Base-by-base conservation (phyloP, 2,888 invertebrate genomes). In the Callyntrura sp. region DNA sequence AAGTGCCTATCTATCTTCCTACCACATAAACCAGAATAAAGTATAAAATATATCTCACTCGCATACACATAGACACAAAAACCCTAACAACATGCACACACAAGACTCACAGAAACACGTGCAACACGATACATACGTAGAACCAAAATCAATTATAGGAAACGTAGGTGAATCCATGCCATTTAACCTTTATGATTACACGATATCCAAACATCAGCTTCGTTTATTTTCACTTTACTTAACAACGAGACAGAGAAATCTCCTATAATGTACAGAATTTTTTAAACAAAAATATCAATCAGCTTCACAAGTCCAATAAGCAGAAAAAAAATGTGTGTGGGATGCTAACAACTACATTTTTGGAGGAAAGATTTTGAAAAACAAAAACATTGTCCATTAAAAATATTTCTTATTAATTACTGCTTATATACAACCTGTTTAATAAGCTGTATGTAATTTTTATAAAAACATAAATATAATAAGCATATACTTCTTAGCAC, bases 1-100 rank as follows among this genome's bases (percentile, higher is more conserved):
- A 88, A 90, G 89, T 90, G 89, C 89, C 89, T 90, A 79, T 88
- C 83, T 81, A 70, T 73, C 87, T 87, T 68, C 62, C 85, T 76
- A 55, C 57, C 70, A 70, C 57, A 84, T 43, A 35, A 4, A 79
- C 79, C 62, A 79, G 51, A 79, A 57, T 23, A 43, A 57, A 79
- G 14, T 60, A 17, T 9, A 79, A 14, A 57, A 43, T 20, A 35
- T 60, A 11, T 79, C 48, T 55, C 68, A 55, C 45, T 51, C 51
- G 62, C 76, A 85, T 8, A 51, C 62, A 78, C 51, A 85, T 25
- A 62, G 35, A 76, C 73, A 85, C 23, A 76, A 17, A 85, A 12
- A 48, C 43, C 35, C 70, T 43, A 60, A 65, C 17, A 70, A 8
- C 35, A 51, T 51, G 51, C 23, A 20, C 35, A 70, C 20, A 70